These are phyloP conservation scores for Myiopsitta monachus DNA, from an alignment of 2,113 vertebrate genomes.

Conservation along the genomic window DNA sequence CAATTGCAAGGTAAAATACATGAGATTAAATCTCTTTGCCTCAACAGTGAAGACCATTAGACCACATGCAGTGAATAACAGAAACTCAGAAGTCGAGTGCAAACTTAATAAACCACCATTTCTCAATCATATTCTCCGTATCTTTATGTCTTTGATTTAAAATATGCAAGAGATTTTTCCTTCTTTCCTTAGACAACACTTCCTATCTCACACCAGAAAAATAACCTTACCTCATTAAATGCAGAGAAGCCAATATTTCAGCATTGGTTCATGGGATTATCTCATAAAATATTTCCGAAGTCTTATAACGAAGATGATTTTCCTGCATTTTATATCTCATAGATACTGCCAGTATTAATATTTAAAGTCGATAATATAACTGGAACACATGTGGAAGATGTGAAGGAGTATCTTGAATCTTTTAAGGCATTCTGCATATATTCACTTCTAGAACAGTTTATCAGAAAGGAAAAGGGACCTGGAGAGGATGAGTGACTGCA, in stretches of 20 bases:
- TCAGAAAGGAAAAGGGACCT: neutral
- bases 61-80: neutral
- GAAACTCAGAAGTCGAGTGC: neutral
- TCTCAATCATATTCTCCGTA: neutral
- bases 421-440: neutral
- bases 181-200: neutral
- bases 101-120: neutral
- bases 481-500: neutral
- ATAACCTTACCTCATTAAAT: neutral
- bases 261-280: neutral
- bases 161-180: neutral
- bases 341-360: neutral
- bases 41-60: neutral
- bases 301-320: neutral
- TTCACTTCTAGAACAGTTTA: neutral
- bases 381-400: neutral
- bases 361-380: neutral
- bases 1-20: neutral
- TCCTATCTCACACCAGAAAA: neutral
- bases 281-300: conserved; percentile 24
- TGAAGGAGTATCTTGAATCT: neutral
- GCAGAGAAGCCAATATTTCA: neutral
- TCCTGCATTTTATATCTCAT: neutral
- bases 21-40: neutral
- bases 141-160: neutral